A percentile compares a stretch with the other conserved stretches of the same genome.
Conservation (phyloP, 2,113 vertebrate species). For the Sciurus niger region DNA sequence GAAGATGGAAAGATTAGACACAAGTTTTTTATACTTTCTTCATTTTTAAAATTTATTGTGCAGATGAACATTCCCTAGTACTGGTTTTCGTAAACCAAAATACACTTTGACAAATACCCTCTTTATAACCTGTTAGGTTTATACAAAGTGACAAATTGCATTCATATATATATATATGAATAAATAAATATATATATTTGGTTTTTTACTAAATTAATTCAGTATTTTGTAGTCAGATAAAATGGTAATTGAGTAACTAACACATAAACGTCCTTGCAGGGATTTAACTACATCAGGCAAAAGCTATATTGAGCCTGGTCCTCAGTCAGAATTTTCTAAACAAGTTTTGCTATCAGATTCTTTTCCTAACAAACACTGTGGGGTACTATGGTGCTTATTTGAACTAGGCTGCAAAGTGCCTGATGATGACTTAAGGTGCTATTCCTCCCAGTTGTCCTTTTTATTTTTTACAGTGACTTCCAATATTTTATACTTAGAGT, state of each 20-base stretch:
- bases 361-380: neutral
- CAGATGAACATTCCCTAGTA: neutral
- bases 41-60: neutral
- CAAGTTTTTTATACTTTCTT: conserved; percentile 6
- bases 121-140: neutral
- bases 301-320: neutral
- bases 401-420: neutral
- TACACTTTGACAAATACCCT: neutral
- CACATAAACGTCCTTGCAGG: neutral
- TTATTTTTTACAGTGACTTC: conserved; percentile 11
- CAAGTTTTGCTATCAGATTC: neutral
- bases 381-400: neutral
- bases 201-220: neutral
- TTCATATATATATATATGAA: too few species aligned
- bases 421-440: neutral
- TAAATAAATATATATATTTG: too few species aligned
- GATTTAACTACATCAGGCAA: neutral
- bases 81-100: conserved; percentile 31
- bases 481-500: neutral
- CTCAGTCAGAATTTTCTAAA: conserved; percentile 17
- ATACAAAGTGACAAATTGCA: neutral
- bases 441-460: neutral
- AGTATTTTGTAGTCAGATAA: conserved; percentile 18
- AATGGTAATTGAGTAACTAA: neutral
- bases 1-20: neutral